Evolutionary conservation across 2,888 invertebrate species (phyloP).

Genomic region (Agelastica alni): DNA sequence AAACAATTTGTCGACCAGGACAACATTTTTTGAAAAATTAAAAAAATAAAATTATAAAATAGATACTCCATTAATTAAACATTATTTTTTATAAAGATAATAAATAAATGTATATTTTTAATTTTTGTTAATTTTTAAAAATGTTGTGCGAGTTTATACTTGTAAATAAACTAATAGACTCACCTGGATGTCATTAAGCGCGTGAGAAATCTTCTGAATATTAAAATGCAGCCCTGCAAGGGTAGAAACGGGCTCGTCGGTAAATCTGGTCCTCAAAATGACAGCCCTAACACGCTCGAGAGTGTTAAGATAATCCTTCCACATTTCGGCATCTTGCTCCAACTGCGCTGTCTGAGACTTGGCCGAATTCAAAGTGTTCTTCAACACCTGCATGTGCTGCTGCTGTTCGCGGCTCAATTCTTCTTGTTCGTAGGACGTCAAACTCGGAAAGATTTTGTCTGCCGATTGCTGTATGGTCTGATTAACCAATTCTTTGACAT

Average conservation of each 20-base stretch:
- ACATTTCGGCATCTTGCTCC: slow-evolving; percentile 81
- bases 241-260: slow-evolving; percentile 78
- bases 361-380: slow-evolving; percentile 82
- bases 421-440: slow-evolving; percentile 79
- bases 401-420: slow-evolving; percentile 81
- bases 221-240: slow-evolving; percentile 82
- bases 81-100: too few relatives aligned
- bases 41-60: too few relatives aligned
- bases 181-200: slow-evolving; percentile 74
- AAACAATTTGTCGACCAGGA: too few relatives aligned
- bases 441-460: slow-evolving; percentile 86
- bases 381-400: slow-evolving; percentile 77
- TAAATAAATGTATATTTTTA: not conserved
- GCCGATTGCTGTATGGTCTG: slow-evolving; percentile 82
- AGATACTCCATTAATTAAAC: too few relatives aligned
- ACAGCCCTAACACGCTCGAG: slow-evolving; percentile 78
- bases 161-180: too few relatives aligned
- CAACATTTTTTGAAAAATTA: too few relatives aligned
- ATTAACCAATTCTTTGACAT: slow-evolving; percentile 78
- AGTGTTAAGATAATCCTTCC: slow-evolving; percentile 81
- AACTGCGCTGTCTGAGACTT: slow-evolving; percentile 78
- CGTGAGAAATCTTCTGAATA: slow-evolving; percentile 80
- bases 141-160: too few relatives aligned
- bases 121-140: too few relatives aligned
- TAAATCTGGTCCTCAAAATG: slow-evolving; percentile 73